phyloP scores from a whole-genome alignment of 1,140 invertebrate species.

The Drosophila bifasciata region DNA sequence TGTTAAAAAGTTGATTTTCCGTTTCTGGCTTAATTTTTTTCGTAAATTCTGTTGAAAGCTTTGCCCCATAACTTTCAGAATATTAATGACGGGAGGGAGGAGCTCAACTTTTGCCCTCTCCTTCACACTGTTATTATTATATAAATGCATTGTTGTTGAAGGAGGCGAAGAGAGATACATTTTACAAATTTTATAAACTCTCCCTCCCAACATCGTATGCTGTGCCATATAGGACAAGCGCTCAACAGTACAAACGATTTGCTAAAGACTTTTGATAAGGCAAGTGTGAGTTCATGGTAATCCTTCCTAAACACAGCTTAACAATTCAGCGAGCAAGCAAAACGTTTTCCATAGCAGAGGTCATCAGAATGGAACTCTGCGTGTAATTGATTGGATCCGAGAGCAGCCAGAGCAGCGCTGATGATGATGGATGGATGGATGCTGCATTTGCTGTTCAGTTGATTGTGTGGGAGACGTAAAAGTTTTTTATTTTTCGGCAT shows the following conservation, averaged over 20 bases:
- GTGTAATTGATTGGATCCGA: constrained; percentile 64
- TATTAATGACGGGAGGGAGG: constrained; percentile 76
- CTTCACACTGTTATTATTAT: constrained; percentile 37
- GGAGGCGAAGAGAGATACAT: constrained; percentile 25
- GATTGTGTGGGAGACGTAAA: constrained; percentile 25
- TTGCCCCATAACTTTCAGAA: constrained; percentile 75
- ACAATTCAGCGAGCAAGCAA: constrained; percentile 49
- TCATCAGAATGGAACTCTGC: constrained; percentile 21
- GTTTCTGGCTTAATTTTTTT: constrained; percentile 23
- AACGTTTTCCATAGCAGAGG: constrained; percentile 25
- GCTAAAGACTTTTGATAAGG: constrained; percentile 54
- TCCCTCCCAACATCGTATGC: constrained; percentile 1
- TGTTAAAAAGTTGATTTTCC: constrained; percentile 53
- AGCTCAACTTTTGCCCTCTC: constrained; percentile 44
- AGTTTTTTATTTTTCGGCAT: constrained; percentile 1
- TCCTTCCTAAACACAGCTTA: constrained; percentile 56
- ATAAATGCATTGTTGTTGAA: constrained; percentile 34
- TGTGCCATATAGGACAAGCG: constrained; percentile 14
- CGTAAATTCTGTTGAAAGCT: constrained; percentile 64
- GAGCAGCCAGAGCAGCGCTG: constrained; percentile 17
- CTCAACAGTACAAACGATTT: constrained; percentile 55
- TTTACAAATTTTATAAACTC: constrained; percentile 40
- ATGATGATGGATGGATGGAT: constrained; percentile 54
- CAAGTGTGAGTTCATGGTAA: constrained; percentile 53
- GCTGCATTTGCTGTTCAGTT: constrained; percentile 76